Conservation (phyloP, 2,113 vertebrate genomes). For the Dermatemys mawii region DNA sequence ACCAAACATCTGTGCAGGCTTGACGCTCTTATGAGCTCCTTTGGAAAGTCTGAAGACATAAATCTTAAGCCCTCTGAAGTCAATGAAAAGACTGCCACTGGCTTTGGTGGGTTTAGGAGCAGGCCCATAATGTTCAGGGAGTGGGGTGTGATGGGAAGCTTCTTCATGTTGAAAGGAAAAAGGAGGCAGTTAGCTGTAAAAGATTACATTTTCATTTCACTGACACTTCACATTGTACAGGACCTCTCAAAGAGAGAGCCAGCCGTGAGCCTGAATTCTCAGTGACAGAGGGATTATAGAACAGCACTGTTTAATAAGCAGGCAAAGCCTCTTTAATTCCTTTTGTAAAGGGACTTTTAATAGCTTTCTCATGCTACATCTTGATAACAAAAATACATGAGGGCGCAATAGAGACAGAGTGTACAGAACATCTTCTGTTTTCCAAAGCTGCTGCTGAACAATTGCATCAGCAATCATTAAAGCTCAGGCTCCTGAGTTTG, state of each 20-base stretch:
- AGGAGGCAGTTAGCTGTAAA: background rate
- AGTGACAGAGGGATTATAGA: background rate
- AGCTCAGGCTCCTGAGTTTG: background rate
- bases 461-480: background rate
- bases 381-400: background rate
- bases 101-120: background rate
- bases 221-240: background rate
- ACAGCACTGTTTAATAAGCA: background rate
- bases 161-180: background rate
- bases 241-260: background rate
- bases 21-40: background rate
- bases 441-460: background rate
- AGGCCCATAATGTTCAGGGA: background rate
- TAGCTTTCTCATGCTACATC: background rate
- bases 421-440: background rate
- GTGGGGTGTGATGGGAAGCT: background rate
- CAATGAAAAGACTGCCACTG: background rate
- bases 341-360: slow-evolving; percentile 16
- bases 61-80: background rate
- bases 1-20: accelerated
- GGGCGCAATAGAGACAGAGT: background rate
- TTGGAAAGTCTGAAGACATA: background rate
- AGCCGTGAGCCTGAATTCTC: accelerated
- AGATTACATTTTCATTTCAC: slow-evolving; percentile 28
- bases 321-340: background rate